These are phyloP conservation scores for Speoplatyrhinus poulsoni DNA, from an alignment of 2,113 vertebrate genomes.

Conservation along the genomic window DNA sequence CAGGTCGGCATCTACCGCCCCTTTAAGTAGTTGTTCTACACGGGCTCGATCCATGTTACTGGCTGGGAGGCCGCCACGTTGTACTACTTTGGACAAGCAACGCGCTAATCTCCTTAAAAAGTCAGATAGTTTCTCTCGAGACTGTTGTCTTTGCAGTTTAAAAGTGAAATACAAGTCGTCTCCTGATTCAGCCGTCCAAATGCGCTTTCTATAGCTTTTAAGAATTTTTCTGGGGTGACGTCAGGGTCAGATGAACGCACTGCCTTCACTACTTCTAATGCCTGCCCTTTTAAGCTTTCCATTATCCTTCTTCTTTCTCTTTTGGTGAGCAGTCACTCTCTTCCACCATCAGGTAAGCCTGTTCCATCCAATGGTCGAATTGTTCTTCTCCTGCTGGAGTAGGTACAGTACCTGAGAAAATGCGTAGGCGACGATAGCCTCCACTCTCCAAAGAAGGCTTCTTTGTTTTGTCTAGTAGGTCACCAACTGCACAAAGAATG, in stretches of 20 bases:
- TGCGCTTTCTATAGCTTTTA: slow-evolving; percentile 19
- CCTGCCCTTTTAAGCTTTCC: slow-evolving; percentile 20
- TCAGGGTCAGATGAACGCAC: slow-evolving; percentile 3
- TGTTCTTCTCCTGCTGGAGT: slow-evolving; percentile 24
- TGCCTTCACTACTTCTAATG: slow-evolving; percentile 7
- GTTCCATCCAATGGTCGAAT: slow-evolving; percentile 28
- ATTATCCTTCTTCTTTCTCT: slow-evolving; percentile 19
- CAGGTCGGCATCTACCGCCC: neutral
- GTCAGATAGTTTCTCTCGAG: neutral
- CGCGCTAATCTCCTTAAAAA: neutral
- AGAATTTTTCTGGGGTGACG: slow-evolving; percentile 7
- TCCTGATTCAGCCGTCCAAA: slow-evolving; percentile 24
- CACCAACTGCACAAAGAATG: neutral
- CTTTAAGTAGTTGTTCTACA: neutral
- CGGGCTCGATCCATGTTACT: slow-evolving; percentile 1
- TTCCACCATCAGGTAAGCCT: slow-evolving; percentile 23
- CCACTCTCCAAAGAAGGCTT: neutral
- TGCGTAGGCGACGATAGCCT: neutral
- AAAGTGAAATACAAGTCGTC: slow-evolving; percentile 19
- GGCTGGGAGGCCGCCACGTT: neutral
- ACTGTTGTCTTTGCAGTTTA: neutral
- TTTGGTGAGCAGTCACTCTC: slow-evolving; percentile 20
- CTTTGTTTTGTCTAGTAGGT: neutral
- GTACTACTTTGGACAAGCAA: neutral
- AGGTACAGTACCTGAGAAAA: slow-evolving; percentile 13